Conservation (phyloP, 1,140 invertebrate genomes). For the Acyrthosiphon pisum region DNA sequence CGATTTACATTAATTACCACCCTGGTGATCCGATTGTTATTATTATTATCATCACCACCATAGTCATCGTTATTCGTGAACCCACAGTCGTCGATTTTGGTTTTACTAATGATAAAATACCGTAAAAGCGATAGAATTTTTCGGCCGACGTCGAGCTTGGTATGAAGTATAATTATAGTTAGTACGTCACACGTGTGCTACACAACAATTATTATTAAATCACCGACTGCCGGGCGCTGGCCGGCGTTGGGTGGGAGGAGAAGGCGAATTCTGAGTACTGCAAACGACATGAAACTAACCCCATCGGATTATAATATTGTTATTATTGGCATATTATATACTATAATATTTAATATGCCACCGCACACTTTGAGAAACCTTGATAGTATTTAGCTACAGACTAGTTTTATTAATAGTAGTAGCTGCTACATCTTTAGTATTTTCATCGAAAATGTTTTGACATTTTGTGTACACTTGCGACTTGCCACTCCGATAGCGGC, state of each 20-base stretch:
- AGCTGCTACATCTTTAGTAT: neutral
- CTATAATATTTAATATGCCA: neutral
- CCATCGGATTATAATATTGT: neutral
- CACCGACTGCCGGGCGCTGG: too few species aligned
- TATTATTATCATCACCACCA: too few species aligned
- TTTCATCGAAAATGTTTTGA: neutral
- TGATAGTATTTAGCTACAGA: neutral
- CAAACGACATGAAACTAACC: neutral
- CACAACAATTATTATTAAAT: constrained; percentile 2
- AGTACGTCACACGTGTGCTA: neutral
- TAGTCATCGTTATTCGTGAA: neutral
- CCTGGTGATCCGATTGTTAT: neutral
- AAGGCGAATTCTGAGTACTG: neutral
- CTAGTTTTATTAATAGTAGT: neutral
- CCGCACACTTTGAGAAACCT: neutral
- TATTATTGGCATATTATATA: neutral
- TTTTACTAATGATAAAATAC: neutral
- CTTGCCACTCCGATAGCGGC: neutral
- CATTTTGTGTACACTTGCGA: neutral
- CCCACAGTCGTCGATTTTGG: neutral
- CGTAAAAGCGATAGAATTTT: neutral
- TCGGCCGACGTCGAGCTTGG: neutral
- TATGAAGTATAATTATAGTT: neutral
- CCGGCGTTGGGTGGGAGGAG: neutral
- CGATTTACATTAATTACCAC: neutral